These are phyloP conservation scores for Nycteola revayana DNA, from an alignment of 2,888 invertebrate genomes.

Conservation along the genomic window DNA sequence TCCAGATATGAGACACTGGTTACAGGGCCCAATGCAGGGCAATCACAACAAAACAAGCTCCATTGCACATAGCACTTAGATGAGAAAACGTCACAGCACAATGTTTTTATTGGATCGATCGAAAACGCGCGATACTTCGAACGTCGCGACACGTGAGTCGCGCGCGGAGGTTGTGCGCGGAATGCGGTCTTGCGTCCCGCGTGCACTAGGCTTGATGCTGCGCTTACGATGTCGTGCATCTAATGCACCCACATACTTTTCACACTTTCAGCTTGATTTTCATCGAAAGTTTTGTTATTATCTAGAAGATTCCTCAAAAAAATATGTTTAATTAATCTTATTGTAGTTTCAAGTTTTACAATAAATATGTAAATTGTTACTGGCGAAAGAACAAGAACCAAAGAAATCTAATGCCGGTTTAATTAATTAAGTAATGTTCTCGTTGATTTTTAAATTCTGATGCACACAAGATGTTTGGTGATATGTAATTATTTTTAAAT, in stretches of 20 bases:
- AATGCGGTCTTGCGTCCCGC: conserved; percentile 44
- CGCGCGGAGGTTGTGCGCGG: conserved; percentile 74
- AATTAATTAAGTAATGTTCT: too few relatives aligned
- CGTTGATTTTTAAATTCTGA: too few relatives aligned
- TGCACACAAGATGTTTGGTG: too few relatives aligned
- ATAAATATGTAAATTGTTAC: too few relatives aligned
- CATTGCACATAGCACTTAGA: conserved; percentile 61
- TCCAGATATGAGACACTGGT: conserved; percentile 41
- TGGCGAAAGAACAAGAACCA: too few relatives aligned
- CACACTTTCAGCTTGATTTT: too few relatives aligned
- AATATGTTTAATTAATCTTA: too few relatives aligned
- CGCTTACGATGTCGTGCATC: conserved; percentile 33
- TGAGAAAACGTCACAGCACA: conserved; percentile 55
- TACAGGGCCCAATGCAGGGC: conserved; percentile 59
- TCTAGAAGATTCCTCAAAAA: too few relatives aligned
- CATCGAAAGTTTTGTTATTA: too few relatives aligned
- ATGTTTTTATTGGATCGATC: conserved; percentile 40
- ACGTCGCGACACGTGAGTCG: conserved; percentile 71
- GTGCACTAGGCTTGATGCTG: conserved; percentile 37
- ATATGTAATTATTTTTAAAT: too few relatives aligned
- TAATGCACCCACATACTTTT: conserved; percentile 13
- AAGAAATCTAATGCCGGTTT: too few relatives aligned
- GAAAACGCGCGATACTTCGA: conserved; percentile 55
- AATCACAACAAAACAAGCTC: conserved; percentile 62
- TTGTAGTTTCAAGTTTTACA: too few relatives aligned